Conservation (phyloP, 1,140 invertebrate species). For the honey bee (Apis mellifera) region Amel_HAv3.1 CM009936.2:14252501-14253000, state of each 20-base stretch:
- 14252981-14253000: too few species aligned
- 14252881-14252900: too few species aligned
- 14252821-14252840: background rate
- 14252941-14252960: too few species aligned
- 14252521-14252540: constrained; percentile 62
- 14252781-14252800: too few species aligned
- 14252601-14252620: constrained; percentile 79
- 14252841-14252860: too few species aligned
- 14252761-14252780: too few species aligned
- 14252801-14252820: background rate
- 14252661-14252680: constrained; percentile 74
- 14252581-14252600: constrained; percentile 79
- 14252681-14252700: constrained; percentile 81
- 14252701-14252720: constrained; percentile 63
- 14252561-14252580: constrained; percentile 76
- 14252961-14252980: too few species aligned
- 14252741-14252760: constrained; percentile 22
- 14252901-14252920: too few species aligned
- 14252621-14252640: constrained; percentile 78
- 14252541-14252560: constrained; percentile 73
- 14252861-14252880: too few species aligned
- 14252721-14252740: constrained; percentile 33
- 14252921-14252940: too few species aligned
- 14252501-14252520: constrained; percentile 43
- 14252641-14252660: constrained; percentile 76